phyloP scores from a whole-genome alignment of 2,888 invertebrate genomes.

The Temnothorax rugatulus region DNA sequence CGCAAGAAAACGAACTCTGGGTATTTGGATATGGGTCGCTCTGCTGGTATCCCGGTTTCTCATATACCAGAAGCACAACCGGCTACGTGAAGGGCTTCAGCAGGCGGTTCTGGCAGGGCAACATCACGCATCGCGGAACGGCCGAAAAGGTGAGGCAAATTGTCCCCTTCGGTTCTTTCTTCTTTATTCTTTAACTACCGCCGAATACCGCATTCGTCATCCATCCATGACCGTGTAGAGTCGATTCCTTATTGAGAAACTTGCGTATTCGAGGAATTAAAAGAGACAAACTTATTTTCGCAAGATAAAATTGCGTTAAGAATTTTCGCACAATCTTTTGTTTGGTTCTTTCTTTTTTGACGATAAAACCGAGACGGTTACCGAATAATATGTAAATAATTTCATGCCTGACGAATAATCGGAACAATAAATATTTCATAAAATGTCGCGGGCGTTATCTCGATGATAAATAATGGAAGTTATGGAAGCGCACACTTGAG shows the following conservation, averaged over 20 bases:
- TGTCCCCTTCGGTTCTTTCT: not conserved
- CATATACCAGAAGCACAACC: conserved; percentile 92
- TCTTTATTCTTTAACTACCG: not conserved
- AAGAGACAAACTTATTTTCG: not conserved
- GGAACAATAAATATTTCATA: not conserved
- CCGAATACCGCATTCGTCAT: not conserved
- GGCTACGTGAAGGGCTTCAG: conserved; percentile 95
- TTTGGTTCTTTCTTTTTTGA: not conserved
- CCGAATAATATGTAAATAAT: not conserved
- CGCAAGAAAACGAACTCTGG: conserved; percentile 89
- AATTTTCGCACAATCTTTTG: not conserved
- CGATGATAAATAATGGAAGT: not conserved
- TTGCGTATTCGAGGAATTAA: not conserved
- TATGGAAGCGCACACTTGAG: not conserved
- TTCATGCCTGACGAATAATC: not conserved
- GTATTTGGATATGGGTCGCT: conserved; percentile 98
- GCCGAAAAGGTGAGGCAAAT: conserved; percentile 88
- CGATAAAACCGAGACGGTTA: too few species aligned
- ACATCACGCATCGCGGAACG: conserved; percentile 93
- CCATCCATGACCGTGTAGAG: too few species aligned
- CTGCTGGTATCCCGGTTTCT: conserved; percentile 98
- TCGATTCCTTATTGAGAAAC: not conserved
- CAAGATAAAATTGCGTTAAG: not conserved
- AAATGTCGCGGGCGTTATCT: not conserved
- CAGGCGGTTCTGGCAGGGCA: conserved; percentile 97